Percentiles rank a stretch among this genome's conserved stretches.
These are phyloP conservation scores for Chaenocephalus aceratus DNA, from an alignment of 2,113 vertebrate species.

Conservation along the genomic window DNA sequence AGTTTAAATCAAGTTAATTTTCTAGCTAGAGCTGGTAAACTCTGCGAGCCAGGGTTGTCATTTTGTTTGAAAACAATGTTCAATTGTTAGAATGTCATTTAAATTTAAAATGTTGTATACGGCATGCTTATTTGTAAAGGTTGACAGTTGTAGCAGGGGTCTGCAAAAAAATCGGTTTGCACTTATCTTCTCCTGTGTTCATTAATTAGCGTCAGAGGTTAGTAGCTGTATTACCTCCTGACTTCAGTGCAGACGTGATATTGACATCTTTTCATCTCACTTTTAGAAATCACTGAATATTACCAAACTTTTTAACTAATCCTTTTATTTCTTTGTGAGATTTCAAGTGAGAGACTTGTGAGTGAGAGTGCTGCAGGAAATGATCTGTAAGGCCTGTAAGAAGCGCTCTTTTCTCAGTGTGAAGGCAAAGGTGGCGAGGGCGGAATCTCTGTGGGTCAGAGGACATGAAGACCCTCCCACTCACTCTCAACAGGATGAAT, in stretches of 20 bases:
- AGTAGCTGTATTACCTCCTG: neutral
- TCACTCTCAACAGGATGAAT: constrained; percentile 11
- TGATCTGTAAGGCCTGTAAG: no score
- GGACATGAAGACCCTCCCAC: neutral
- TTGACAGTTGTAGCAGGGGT: neutral
- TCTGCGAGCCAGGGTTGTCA: no score
- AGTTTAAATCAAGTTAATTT: no score
- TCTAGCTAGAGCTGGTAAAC: no score
- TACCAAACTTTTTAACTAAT: neutral
- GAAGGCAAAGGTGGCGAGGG: constrained; percentile 6
- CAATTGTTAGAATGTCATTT: no score
- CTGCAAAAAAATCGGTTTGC: no score
- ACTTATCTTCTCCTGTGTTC: no score
- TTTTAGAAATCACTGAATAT: neutral
- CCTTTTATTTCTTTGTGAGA: neutral
- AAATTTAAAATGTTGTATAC: no score
- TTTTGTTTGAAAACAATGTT: no score
- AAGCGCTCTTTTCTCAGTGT: neutral
- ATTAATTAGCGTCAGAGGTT: no score
- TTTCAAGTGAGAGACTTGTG: neutral
- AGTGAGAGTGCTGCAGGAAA: no score
- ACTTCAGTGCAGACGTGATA: neutral
- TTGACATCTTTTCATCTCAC: neutral
- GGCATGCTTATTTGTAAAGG: neutral
- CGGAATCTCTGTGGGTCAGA: constrained; percentile 16